These are phyloP conservation scores for Stichodactyla mertensii DNA, from an alignment of 64 coral and sea anemone genomes.

Conservation along the genomic window DNA sequence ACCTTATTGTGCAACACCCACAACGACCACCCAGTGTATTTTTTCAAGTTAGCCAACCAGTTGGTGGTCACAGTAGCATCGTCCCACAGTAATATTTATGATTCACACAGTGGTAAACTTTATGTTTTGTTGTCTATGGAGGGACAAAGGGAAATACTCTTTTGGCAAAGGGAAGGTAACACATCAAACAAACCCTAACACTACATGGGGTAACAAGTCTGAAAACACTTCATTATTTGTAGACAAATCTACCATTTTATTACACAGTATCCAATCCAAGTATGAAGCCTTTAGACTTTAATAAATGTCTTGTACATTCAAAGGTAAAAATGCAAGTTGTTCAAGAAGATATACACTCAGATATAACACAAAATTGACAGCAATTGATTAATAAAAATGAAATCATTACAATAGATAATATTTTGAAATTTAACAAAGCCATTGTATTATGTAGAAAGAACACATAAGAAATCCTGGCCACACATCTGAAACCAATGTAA, in stretches of 20 bases:
- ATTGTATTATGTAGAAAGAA: neutral
- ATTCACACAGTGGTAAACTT: too few relatives aligned
- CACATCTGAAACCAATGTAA: too few relatives aligned
- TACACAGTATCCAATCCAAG: neutral
- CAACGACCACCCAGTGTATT: too few relatives aligned
- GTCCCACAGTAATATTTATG: too few relatives aligned
- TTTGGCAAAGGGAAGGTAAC: too few relatives aligned
- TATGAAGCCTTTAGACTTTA: neutral
- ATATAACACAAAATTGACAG: neutral
- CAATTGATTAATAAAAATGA: neutral
- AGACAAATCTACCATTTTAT: neutral
- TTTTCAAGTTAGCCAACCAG: too few relatives aligned
- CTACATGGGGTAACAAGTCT: neutral
- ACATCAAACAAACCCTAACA: neutral
- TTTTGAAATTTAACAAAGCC: neutral
- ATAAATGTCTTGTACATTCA: neutral
- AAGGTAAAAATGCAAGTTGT: neutral
- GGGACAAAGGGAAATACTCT: too few relatives aligned
- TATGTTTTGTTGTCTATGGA: too few relatives aligned
- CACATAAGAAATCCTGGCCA: neutral
- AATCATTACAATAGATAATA: neutral
- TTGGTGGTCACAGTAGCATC: too few relatives aligned
- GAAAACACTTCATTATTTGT: neutral
- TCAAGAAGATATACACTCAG: neutral
- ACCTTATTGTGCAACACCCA: too few relatives aligned